These are phyloP conservation scores for Danio aesculapii DNA, from an alignment of 2,797 vertebrate genomes.

Conservation along the genomic window DNA sequence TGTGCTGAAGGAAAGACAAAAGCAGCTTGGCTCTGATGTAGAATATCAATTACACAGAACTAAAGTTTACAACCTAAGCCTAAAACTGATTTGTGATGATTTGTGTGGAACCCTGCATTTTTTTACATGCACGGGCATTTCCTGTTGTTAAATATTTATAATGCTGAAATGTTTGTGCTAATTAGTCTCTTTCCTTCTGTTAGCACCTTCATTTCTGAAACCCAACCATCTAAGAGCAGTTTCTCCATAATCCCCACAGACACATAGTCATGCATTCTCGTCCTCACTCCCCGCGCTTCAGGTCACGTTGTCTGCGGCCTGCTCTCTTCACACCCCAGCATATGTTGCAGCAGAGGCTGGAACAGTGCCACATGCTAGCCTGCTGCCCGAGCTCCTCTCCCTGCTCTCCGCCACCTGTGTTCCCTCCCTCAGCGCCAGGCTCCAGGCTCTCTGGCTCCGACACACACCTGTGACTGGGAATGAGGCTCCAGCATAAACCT, in stretches of 20 bases:
- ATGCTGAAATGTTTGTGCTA: too few species aligned
- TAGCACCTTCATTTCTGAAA: not conserved
- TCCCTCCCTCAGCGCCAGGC: conserved; percentile 66
- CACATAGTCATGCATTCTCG: conserved; percentile 33
- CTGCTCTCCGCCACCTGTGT: conserved; percentile 81
- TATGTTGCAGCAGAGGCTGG: conserved; percentile 80
- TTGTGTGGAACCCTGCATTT: too few species aligned
- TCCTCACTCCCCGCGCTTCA: conserved; percentile 37
- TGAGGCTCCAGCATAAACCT: conserved; percentile 43
- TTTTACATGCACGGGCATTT: too few species aligned
- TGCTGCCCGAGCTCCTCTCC: conserved; percentile 73
- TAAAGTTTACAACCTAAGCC: too few species aligned
- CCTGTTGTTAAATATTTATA: too few species aligned
- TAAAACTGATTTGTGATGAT: too few species aligned
- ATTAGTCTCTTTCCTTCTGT: too few species aligned
- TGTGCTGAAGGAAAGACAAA: too few species aligned
- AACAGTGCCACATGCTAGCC: conserved; percentile 80
- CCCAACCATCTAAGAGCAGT: not conserved
- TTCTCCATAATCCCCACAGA: conserved; percentile 16
- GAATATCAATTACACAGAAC: too few species aligned
- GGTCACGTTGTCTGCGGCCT: conserved; percentile 41
- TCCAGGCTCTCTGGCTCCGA: conserved; percentile 47
- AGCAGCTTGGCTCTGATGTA: too few species aligned
- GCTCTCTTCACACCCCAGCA: conserved; percentile 68
- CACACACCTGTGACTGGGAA: conserved; percentile 63